Evolutionary conservation across 92 coral and sea anemone genomes (phyloP), one percentile per base, ranked within the genome.

Genomic region (Actinostola sp.): DNA sequence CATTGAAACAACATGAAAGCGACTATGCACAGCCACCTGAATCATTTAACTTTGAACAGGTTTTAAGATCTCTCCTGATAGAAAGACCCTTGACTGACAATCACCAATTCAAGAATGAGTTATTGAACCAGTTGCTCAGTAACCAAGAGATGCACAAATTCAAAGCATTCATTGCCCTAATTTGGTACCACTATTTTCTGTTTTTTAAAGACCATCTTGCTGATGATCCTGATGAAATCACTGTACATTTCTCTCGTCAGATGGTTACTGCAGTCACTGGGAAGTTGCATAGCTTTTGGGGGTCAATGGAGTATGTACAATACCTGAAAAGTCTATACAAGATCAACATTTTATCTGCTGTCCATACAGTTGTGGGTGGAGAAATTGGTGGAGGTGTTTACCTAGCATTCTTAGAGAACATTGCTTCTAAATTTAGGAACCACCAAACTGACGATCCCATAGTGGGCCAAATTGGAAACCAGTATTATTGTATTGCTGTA

Each of bases 1-100:
- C 10, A 23, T 61, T 75, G 27, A 7, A n/a, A 0, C 44, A 63
- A 53, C 63, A 46, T 50, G 72, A 75, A 30, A 51, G 50, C 1
- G 35, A 62, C 30, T 70, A 61, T 34, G 44, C 63, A 14, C 44
- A 19, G 2, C 72, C 80, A 0, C 80, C 80, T 2, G 26, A 41
- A 15, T 8, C 80, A 14, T 12, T 57, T 17, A 61, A 3, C 0
- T 35, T 61, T 3, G 41, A 12, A 8, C 34, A 63, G 0, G 51
- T 75, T 10, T 52, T 71, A 4, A 5, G 29, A 9, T 56, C 67
- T 26, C 17, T 71, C 52, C 39, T 55, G 44, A 39, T 71, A 38
- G 55, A n/a, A 10, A 71, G 42, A 19, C 66, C 66, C 2, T 38
- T 71, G 16, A 35, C 5, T 55, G 38, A 34, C 8, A 26, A 25